Evolutionary conservation across 1,140 invertebrate species (phyloP).

Genomic region (Ceratina calcarata): DNA sequence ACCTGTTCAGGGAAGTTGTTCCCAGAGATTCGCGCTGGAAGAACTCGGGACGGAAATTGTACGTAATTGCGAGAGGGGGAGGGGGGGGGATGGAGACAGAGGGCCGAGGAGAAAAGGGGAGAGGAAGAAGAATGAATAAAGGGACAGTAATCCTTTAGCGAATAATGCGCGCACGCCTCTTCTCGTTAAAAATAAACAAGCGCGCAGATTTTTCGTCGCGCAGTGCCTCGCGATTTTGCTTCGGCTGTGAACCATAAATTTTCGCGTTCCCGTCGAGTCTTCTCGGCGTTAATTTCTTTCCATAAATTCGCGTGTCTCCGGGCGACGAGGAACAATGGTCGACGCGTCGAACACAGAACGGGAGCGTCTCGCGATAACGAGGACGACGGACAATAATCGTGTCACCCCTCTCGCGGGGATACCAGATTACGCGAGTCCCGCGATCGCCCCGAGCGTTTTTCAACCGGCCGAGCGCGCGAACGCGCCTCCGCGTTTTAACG

Average conservation of each 20-base stretch:
- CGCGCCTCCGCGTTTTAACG: background rate
- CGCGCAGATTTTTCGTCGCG: background rate
- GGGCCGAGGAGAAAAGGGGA: too few relatives aligned
- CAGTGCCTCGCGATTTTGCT: background rate
- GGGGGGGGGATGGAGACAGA: too few relatives aligned
- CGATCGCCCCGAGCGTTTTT: background rate
- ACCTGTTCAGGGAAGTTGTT: background rate
- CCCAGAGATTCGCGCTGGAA: too few relatives aligned
- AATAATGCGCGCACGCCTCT: background rate
- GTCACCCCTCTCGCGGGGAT: background rate
- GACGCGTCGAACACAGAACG: conserved; percentile 13
- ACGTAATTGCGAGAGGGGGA: conserved; percentile 1
- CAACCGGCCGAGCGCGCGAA: background rate
- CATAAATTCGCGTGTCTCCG: background rate
- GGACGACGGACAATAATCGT: conserved; percentile 4
- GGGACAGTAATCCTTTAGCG: background rate
- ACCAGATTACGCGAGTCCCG: background rate
- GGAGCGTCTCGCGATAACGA: conserved; percentile 15
- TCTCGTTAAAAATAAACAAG: background rate
- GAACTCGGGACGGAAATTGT: background rate
- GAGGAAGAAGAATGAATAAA: background rate
- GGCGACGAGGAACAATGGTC: conserved; percentile 1
- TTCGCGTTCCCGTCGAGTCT: conserved; percentile 21
- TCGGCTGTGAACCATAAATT: conserved; percentile 13
- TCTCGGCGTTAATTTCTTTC: conserved; percentile 35